These are phyloP conservation scores for Heliconius eleuchia DNA, from an alignment of 1,140 invertebrate genomes.

Conservation along the genomic window DNA sequence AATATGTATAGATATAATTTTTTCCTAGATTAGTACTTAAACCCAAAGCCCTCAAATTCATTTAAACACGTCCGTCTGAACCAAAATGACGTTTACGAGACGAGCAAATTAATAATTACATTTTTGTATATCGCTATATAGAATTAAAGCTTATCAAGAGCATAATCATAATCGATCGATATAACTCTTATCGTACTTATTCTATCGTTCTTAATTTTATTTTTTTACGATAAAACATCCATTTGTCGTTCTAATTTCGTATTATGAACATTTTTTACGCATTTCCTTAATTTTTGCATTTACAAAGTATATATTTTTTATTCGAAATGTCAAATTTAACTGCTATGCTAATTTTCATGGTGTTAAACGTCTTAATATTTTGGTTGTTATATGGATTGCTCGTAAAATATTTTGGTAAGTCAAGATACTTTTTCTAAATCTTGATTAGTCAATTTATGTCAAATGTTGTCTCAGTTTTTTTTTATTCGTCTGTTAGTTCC, in stretches of 20 bases:
- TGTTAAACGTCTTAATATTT: constrained; percentile 58
- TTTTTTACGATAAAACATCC: constrained; percentile 45
- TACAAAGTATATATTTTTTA: not conserved
- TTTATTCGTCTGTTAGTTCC: too few relatives aligned
- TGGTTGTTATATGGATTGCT: constrained; percentile 61
- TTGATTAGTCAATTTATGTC: too few relatives aligned
- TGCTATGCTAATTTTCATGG: constrained; percentile 56
- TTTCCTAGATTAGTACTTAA: not conserved
- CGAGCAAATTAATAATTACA: not conserved
- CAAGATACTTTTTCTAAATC: not conserved
- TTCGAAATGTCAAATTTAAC: constrained; percentile 50
- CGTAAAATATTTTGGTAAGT: constrained; percentile 59
- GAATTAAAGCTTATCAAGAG: not conserved
- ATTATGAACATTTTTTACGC: constrained; percentile 26
- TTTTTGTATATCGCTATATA: not conserved
- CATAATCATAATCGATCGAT: constrained; percentile 41
- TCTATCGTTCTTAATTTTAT: constrained; percentile 42
- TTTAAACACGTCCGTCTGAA: too few relatives aligned
- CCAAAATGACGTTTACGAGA: too few relatives aligned
- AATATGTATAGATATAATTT: too few relatives aligned
- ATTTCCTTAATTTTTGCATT: not conserved
- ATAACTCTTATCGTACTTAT: constrained; percentile 39
- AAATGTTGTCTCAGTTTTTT: too few relatives aligned
- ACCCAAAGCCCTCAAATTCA: not conserved
- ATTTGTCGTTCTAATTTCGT: constrained; percentile 42